phyloP scores from a whole-genome alignment of 2,113 vertebrate genomes.

The Brienomyrus longianalis region DNA sequence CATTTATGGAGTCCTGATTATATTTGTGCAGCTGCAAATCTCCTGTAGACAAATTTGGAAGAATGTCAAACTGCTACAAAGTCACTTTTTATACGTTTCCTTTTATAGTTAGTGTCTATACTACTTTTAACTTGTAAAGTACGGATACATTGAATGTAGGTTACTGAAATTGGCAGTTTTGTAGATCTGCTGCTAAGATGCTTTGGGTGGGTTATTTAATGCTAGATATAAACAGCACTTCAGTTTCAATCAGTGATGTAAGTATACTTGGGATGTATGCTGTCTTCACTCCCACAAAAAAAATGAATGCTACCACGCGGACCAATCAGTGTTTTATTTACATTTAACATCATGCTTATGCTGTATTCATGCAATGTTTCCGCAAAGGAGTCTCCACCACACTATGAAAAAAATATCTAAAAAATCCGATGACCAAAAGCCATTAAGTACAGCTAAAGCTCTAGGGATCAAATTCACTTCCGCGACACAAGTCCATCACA shows the following conservation, averaged over 20 bases:
- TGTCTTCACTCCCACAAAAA: not conserved
- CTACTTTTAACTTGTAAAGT: not conserved
- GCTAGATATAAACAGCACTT: not conserved
- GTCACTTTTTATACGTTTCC: not conserved
- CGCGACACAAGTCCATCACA: not conserved
- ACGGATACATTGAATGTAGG: not conserved
- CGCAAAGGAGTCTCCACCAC: not conserved
- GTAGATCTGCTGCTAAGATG: not conserved
- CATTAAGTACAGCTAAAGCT: not conserved
- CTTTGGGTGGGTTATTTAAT: not conserved
- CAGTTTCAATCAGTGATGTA: not conserved
- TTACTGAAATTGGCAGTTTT: not conserved
- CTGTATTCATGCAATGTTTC: not conserved
- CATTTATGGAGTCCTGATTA: not conserved
- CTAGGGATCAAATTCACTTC: not conserved
- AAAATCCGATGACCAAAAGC: not conserved
- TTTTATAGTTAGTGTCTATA: not conserved
- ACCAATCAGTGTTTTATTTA: not conserved
- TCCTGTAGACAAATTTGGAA: not conserved
- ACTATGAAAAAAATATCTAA: not conserved
- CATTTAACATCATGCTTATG: not conserved
- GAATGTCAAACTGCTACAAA: not conserved
- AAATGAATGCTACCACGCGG: not conserved
- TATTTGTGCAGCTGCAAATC: not conserved
- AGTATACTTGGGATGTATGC: not conserved